Base-by-base conservation (phyloP, 1,140 invertebrate species). In the Dinoponera quadriceps region DNA sequence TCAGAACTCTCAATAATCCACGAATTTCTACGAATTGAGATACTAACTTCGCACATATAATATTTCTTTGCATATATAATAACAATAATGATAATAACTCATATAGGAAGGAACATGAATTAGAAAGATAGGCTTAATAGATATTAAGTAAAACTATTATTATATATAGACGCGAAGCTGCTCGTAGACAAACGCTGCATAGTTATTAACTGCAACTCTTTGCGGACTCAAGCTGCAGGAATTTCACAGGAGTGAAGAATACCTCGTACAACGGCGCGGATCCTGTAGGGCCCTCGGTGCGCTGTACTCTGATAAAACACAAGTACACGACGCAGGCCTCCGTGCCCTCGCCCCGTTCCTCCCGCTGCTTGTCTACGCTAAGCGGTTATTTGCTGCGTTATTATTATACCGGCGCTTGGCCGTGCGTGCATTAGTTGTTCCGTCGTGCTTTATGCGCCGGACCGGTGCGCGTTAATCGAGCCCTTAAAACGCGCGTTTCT, bases 311-410 rank as follows among this genome's bases (percentile, higher is more conserved):
- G 82, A 87, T 87, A 88, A 88, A 87, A 81, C 74, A 84, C 65
- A 84, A 82, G 69, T 84, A 80, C 74, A 71, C 27, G 69, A 27
- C 38, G 38, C 38, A 44, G 27, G 14, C 33, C 65, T 75, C 29
- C 5, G 25, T 16, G 20, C 60, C 18, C 72, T 57, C 71, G 63
- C 80, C 81, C 55, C 51, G 44, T 72, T 66, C 72, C 73, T 84
- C 84, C 68, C 72, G 65, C 69, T 51, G 62, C 33, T 48, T 51
- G 82, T 87, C 88, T 87, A 89, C 88, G 86, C 88, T 91, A 82
- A 87, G 55, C 83, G 84, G 87, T 88, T 88, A 88, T 85, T 85
- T 80, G 86, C 83, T 60, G 54, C 83, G 83, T 85, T 68, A 54
- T 83, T 87, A 77, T 85, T 87, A 78, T 72, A 59, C 20, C 44